phyloP scores from a whole-genome alignment of 2,113 vertebrate species.

The Paramisgurnus dabryanus region DNA sequence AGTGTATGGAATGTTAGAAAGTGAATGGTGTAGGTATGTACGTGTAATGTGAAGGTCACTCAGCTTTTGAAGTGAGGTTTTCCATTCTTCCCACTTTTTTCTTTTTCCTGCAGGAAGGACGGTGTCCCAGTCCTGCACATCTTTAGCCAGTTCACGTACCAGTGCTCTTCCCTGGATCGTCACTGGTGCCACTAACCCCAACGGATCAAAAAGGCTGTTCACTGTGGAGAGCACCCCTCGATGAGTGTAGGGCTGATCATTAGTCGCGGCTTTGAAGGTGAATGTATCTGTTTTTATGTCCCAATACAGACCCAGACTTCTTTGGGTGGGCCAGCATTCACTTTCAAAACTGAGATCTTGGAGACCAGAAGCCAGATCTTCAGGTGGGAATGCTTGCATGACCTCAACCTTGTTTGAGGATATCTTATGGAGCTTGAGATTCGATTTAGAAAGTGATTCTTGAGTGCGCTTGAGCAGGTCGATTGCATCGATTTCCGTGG shows the following conservation, averaged over 20 bases:
- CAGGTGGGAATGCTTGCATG: constrained; percentile 18
- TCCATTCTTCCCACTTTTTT: constrained; percentile 12
- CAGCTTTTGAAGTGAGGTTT: constrained; percentile 3
- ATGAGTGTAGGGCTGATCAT: neutral
- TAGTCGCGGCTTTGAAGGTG: neutral
- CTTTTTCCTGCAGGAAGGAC: neutral
- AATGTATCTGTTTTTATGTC: neutral
- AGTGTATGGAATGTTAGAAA: neutral
- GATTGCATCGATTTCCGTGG: neutral
- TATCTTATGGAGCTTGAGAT: constrained; percentile 29
- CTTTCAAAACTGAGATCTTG: neutral
- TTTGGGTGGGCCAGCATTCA: neutral
- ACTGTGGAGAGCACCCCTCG: neutral
- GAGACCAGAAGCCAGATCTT: constrained; percentile 7
- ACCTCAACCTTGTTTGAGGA: constrained; percentile 30
- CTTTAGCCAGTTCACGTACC: neutral
- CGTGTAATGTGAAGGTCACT: neutral
- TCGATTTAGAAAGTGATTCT: neutral
- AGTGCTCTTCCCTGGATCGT: neutral
- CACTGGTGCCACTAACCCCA: constrained; percentile 11
- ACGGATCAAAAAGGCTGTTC: neutral
- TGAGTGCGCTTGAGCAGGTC: constrained; percentile 26
- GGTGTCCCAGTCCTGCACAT: neutral
- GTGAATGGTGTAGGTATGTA: neutral
- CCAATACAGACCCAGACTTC: neutral